Percentiles rank a stretch among this genome's conserved stretches.
phyloP scores from a whole-genome alignment of 1,140 invertebrate species.

The Whitmania pigra region DNA sequence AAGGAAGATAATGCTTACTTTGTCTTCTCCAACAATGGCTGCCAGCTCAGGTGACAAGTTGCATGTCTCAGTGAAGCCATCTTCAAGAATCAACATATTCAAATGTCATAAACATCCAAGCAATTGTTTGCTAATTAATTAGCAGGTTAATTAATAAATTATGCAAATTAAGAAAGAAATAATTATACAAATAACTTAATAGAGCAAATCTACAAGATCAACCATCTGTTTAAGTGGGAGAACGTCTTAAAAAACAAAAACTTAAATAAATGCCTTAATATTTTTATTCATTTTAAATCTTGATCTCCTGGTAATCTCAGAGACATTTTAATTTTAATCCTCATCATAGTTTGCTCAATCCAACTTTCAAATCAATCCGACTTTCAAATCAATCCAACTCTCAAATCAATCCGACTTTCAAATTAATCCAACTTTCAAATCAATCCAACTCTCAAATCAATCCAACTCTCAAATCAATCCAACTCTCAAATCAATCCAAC shows the following conservation, averaged over 20 bases:
- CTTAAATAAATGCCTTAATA: no score
- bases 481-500: background rate
- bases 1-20: constrained; percentile 26
- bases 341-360: no score
- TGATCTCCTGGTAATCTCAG: no score
- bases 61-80: constrained; percentile 59
- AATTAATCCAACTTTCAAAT: background rate
- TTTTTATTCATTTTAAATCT: no score
- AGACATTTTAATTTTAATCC: no score
- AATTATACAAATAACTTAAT: no score
- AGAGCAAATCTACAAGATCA: no score
- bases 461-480: background rate
- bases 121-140: background rate
- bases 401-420: background rate
- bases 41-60: constrained; percentile 73
- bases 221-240: no score
- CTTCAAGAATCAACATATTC: constrained; percentile 18
- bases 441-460: background rate
- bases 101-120: background rate
- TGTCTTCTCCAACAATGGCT: constrained; percentile 65
- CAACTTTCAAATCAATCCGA: background rate
- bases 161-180: no score
- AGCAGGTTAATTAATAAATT: no score
- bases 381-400: background rate
- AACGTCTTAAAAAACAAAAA: no score